Evolutionary conservation across 2,888 invertebrate genomes (phyloP).

Genomic region (Melinaea marsaeus): DNA sequence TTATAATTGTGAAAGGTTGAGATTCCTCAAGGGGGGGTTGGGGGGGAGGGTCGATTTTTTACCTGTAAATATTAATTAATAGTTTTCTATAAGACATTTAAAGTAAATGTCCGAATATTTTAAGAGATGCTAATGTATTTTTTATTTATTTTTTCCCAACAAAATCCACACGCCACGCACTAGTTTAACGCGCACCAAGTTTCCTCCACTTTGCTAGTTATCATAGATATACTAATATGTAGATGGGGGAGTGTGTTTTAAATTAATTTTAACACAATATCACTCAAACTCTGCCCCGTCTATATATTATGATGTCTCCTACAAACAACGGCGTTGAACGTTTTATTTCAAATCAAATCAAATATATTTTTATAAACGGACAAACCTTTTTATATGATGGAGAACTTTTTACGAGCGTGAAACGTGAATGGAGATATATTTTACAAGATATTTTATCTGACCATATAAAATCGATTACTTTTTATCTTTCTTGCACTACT

Average conservation of each 20-base stretch:
- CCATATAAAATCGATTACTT: too few relatives aligned
- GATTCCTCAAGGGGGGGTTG: too few relatives aligned
- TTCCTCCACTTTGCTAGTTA: conserved; percentile 19
- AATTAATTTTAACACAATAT: background rate
- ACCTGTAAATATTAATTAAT: too few relatives aligned
- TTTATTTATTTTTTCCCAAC: background rate
- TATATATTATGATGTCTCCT: conserved; percentile 8
- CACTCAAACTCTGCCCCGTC: background rate
- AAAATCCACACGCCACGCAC: conserved; percentile 12
- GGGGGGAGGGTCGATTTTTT: background rate
- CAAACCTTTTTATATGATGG: conserved; percentile 24
- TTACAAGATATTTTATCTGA: conserved; percentile 14
- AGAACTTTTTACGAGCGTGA: conserved; percentile 24
- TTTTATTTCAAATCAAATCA: conserved; percentile 19
- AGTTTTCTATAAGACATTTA: background rate
- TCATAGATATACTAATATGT: background rate
- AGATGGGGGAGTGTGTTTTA: background rate
- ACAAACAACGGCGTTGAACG: background rate
- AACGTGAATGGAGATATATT: conserved; percentile 10
- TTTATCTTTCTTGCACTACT: too few relatives aligned
- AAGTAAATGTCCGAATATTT: conserved; percentile 6
- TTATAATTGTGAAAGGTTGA: background rate
- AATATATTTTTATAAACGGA: conserved; percentile 26
- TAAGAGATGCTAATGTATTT: background rate
- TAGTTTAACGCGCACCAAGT: conserved; percentile 22